Conservation (phyloP, 1,140 invertebrate genomes). For the Drosophila kepulauana region DNA sequence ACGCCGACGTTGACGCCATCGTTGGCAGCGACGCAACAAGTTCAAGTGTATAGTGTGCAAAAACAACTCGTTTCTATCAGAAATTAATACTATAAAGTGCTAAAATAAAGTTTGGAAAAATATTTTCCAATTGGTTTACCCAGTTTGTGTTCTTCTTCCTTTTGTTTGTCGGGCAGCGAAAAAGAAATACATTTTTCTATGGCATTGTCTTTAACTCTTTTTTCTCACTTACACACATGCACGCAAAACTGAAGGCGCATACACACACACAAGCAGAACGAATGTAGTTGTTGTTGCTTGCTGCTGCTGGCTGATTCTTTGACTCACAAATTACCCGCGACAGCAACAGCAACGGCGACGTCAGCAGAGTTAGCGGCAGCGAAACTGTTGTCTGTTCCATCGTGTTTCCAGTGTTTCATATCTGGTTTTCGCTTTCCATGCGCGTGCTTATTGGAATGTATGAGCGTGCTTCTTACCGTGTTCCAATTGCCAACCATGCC, state of each 20-base stretch:
- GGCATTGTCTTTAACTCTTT: slow-evolving; percentile 53
- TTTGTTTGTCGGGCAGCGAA: slow-evolving; percentile 3
- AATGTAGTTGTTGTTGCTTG: slow-evolving; percentile 39
- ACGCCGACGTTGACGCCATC: slow-evolving; percentile 31
- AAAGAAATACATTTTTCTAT: slow-evolving; percentile 15
- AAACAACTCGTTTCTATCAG: slow-evolving; percentile 47
- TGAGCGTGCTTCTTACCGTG: slow-evolving; percentile 17
- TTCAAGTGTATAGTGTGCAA: slow-evolving; percentile 58
- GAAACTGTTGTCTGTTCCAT: slow-evolving; percentile 76
- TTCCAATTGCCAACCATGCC: slow-evolving; percentile 40
- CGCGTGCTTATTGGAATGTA: slow-evolving; percentile 49
- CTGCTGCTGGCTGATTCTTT: slow-evolving; percentile 66
- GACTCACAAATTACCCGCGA: slow-evolving; percentile 78
- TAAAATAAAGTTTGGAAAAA: not conserved
- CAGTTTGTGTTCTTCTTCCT: not conserved
- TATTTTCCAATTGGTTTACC: not conserved
- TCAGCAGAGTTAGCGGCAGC: slow-evolving; percentile 48
- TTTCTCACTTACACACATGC: slow-evolving; percentile 35
- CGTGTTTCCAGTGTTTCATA: slow-evolving; percentile 60
- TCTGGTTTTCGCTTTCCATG: slow-evolving; percentile 78
- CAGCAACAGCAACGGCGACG: slow-evolving; percentile 54
- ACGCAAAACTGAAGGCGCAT: slow-evolving; percentile 1
- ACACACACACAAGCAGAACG: slow-evolving; percentile 21
- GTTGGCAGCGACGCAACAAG: slow-evolving; percentile 53
- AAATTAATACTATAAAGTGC: slow-evolving; percentile 26